Evolutionary conservation across 2,113 vertebrate species (phyloP).

Genomic region (Brachyhypopomus gauderio): DNA sequence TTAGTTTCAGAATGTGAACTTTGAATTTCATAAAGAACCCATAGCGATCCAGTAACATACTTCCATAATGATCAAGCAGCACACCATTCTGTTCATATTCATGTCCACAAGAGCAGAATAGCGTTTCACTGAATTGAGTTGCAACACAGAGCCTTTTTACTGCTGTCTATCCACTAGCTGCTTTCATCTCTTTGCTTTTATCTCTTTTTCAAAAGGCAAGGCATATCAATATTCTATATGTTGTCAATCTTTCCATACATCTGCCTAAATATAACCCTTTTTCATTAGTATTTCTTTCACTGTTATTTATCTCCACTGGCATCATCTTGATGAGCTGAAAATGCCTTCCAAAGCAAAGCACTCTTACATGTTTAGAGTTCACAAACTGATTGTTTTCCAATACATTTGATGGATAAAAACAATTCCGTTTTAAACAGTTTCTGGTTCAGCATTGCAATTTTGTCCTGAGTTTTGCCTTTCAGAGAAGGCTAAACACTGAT

Average conservation of each 20-base stretch:
- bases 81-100: conserved; percentile 10
- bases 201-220: conserved; percentile 26
- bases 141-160: not conserved
- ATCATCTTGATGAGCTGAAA: not conserved
- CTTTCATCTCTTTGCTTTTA: conserved; percentile 37
- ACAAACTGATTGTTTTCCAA: not conserved
- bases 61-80: conserved; percentile 6
- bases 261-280: conserved; percentile 7
- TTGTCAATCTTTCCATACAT: conserved; percentile 22
- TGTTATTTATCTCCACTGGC: conserved; percentile 3
- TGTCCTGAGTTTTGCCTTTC: not conserved
- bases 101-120: not conserved
- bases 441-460: not conserved
- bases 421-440: not conserved
- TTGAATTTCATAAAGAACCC: not conserved
- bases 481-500: not conserved
- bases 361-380: not conserved
- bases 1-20: not conserved
- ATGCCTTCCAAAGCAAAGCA: conserved; percentile 13
- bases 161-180: not conserved
- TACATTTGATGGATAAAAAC: not conserved
- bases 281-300: conserved; percentile 22
- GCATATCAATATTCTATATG: conserved; percentile 14
- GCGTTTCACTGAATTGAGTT: conserved; percentile 21
- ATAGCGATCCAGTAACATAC: not conserved